These are phyloP conservation scores for Drosophila serrata DNA, from an alignment of 1,140 invertebrate species.

Conservation along the genomic window DNA sequence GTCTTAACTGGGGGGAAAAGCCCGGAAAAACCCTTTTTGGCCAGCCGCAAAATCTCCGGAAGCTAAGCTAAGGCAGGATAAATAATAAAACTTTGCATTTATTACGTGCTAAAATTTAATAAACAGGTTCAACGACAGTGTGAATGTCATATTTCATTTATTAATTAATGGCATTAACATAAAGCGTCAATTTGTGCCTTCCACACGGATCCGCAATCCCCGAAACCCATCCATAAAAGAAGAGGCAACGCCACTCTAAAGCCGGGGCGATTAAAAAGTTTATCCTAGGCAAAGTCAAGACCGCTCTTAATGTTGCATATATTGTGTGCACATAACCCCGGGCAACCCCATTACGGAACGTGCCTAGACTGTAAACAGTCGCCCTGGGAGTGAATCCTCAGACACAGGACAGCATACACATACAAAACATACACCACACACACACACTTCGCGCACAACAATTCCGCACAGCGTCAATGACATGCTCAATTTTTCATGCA, in stretches of 20 bases:
- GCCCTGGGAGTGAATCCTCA: constrained; percentile 24
- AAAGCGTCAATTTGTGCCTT: constrained; percentile 74
- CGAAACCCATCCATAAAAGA: constrained; percentile 23
- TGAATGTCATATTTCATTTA: constrained; percentile 78
- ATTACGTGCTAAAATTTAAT: constrained; percentile 82
- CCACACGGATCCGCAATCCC: constrained; percentile 24
- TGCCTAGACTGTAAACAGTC: constrained; percentile 74
- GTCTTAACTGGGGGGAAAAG: neutral
- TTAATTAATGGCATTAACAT: constrained; percentile 82
- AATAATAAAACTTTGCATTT: constrained; percentile 67
- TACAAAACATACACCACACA: constrained; percentile 7
- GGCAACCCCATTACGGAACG: constrained; percentile 59
- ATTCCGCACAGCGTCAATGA: constrained; percentile 64
- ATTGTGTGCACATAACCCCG: constrained; percentile 56
- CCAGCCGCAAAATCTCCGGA: constrained; percentile 17
- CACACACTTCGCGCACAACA: constrained; percentile 26
- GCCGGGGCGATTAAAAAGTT: constrained; percentile 76
- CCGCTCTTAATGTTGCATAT: constrained; percentile 64
- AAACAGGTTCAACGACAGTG: constrained; percentile 64
- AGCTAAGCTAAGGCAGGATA: constrained; percentile 25
- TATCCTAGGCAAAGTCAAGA: constrained; percentile 54
- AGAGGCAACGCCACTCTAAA: constrained; percentile 46
- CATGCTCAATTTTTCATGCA: constrained; percentile 80
- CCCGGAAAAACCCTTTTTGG: constrained; percentile 13
- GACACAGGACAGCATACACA: constrained; percentile 35